Conservation (phyloP, 2,888 invertebrate species). For the Hirtodrosophila trivittata region DNA sequence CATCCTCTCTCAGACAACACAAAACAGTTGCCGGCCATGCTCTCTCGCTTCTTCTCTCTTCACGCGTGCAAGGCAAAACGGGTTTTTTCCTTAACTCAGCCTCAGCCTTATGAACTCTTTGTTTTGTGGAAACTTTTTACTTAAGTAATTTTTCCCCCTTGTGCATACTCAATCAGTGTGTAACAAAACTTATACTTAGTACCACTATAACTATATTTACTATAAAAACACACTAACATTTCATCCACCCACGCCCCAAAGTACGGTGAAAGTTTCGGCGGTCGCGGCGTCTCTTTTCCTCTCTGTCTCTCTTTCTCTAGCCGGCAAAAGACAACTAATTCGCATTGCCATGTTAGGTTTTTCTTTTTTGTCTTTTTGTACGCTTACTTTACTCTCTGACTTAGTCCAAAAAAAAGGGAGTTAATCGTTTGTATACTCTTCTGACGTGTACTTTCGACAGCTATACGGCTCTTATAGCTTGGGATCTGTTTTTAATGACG, state of each 20-base stretch:
- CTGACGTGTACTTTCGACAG: constrained; percentile 69
- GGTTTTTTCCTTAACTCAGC: constrained; percentile 58
- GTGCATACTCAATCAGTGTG: constrained; percentile 29
- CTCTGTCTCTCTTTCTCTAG: constrained; percentile 8
- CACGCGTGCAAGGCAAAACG: constrained; percentile 39
- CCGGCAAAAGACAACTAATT: constrained; percentile 39
- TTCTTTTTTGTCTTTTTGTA: constrained; percentile 8
- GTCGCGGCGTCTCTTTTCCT: neutral
- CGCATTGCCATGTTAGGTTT: constrained; percentile 45
- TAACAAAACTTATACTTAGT: constrained; percentile 7
- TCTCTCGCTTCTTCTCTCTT: constrained; percentile 28
- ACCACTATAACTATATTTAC: constrained; percentile 1
- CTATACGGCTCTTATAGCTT: constrained; percentile 17
- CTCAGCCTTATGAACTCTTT: constrained; percentile 8
- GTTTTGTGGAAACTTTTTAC: constrained; percentile 22
- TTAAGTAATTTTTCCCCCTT: constrained; percentile 4
- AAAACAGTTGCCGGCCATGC: constrained; percentile 21
- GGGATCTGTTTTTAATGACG: constrained; percentile 57
- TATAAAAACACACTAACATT: constrained; percentile 10
- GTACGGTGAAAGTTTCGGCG: constrained; percentile 59
- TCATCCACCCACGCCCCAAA: constrained; percentile 15
- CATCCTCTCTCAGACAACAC: constrained; percentile 1
- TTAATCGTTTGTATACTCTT: constrained; percentile 17
- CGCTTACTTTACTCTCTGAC: constrained; percentile 12
- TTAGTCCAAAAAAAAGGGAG: neutral